These are phyloP conservation scores for Neocloeon triangulifer DNA, from an alignment of 1,140 invertebrate genomes.

Conservation along the genomic window DNA sequence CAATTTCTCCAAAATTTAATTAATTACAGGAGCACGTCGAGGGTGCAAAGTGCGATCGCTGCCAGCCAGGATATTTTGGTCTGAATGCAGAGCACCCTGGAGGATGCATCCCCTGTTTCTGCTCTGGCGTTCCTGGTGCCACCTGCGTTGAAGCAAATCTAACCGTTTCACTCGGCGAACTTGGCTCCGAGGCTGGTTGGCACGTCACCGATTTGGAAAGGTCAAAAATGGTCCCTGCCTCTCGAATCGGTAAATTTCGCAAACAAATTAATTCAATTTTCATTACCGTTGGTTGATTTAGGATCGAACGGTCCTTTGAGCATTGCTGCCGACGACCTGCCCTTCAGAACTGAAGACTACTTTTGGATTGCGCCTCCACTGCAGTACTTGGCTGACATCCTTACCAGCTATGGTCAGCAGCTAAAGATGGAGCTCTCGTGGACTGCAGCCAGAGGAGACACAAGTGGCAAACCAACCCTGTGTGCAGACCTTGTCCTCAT, in stretches of 20 bases:
- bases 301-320: conserved; percentile 14
- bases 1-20: no score
- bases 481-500: conserved; percentile 37
- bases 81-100: conserved; percentile 45
- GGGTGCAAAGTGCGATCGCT: conserved; percentile 57
- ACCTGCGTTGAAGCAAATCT: not conserved
- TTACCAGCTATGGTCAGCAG: conserved; percentile 65
- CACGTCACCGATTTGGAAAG: conserved; percentile 12
- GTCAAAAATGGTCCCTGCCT: no score
- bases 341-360: conserved; percentile 44
- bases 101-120: conserved; percentile 79
- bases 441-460: conserved; percentile 69
- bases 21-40: conserved; percentile 34
- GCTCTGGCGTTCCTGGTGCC: conserved; percentile 44
- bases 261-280: no score
- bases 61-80: conserved; percentile 65
- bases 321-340: conserved; percentile 37
- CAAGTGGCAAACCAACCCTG: conserved; percentile 57
- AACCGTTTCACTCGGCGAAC: conserved; percentile 5
- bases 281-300: no score
- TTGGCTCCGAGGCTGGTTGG: conserved; percentile 10
- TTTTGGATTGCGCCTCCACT: conserved; percentile 70
- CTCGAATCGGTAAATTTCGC: no score
- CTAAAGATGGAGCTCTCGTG: conserved; percentile 58
- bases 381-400: conserved; percentile 44